These are phyloP conservation scores for Danaus melanippus DNA, from an alignment of 1,140 invertebrate species.

Conservation along the genomic window DNA sequence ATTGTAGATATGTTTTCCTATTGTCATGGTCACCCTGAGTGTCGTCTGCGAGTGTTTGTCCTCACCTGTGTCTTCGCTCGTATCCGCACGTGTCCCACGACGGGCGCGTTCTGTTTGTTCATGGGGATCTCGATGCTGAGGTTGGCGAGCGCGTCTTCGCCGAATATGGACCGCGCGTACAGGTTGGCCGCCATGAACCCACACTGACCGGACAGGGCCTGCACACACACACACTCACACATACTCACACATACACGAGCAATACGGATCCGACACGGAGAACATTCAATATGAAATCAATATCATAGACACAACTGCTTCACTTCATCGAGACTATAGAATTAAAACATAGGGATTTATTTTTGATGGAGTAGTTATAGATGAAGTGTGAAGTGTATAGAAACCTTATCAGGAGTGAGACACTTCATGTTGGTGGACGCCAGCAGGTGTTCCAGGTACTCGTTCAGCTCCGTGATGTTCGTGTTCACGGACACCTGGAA, in stretches of 20 bases:
- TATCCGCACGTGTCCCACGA: slow-evolving; percentile 97
- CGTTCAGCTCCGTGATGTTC: slow-evolving; percentile 91
- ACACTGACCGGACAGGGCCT: slow-evolving; percentile 95
- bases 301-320: too few relatives aligned
- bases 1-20: too few relatives aligned
- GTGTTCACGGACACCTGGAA: slow-evolving; percentile 92
- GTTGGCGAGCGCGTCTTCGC: slow-evolving; percentile 98
- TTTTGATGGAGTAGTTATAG: slow-evolving; percentile 6
- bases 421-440: slow-evolving; percentile 99
- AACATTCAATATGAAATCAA: too few relatives aligned
- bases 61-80: slow-evolving; percentile 96
- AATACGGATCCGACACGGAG: too few relatives aligned
- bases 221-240: slow-evolving; percentile 6
- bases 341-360: neutral
- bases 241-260: neutral
- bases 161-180: slow-evolving; percentile 98
- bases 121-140: slow-evolving; percentile 97
- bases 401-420: slow-evolving; percentile 92
- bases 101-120: slow-evolving; percentile 88
- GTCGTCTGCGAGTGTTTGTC: too few relatives aligned
- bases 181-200: slow-evolving; percentile 99
- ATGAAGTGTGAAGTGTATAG: neutral
- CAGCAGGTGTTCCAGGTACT: slow-evolving; percentile 94
- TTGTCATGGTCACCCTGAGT: too few relatives aligned
- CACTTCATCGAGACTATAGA: too few relatives aligned